Percentiles rank a stretch among this genome's conserved stretches.
These are phyloP conservation scores for Chrysemys picta DNA, from an alignment of 2,113 vertebrate genomes.

Conservation along the genomic window DNA sequence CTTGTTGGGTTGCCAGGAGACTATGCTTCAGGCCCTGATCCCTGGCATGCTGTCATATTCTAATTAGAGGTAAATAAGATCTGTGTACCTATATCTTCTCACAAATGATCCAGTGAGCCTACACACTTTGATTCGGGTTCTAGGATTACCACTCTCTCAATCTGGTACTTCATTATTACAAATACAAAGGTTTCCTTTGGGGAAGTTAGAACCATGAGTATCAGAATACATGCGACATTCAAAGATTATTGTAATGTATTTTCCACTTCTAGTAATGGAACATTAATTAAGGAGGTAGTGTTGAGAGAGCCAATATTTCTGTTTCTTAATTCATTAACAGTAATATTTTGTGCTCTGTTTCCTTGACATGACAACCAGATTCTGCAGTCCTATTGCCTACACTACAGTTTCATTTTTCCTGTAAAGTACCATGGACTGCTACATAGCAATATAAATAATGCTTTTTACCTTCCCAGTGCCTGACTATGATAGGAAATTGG, in stretches of 20 bases:
- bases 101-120: background rate
- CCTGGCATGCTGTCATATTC: background rate
- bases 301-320: background rate
- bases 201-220: background rate
- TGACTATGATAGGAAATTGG: background rate
- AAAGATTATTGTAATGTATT: accelerated
- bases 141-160: background rate
- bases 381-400: no score
- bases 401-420: no score
- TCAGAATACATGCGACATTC: background rate
- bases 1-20: background rate
- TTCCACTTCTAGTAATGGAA: background rate
- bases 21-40: background rate
- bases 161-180: background rate
- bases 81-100: background rate
- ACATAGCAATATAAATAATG: no score
- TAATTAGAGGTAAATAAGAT: background rate
- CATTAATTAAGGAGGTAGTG: background rate
- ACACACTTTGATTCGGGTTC: background rate
- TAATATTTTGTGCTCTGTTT: no score
- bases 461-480: no score
- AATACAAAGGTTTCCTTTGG: background rate
- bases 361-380: no score
- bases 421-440: background rate
- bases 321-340: background rate